Base-by-base conservation (phyloP, 2,888 invertebrate genomes). In the Abscondita cerata region DNA sequence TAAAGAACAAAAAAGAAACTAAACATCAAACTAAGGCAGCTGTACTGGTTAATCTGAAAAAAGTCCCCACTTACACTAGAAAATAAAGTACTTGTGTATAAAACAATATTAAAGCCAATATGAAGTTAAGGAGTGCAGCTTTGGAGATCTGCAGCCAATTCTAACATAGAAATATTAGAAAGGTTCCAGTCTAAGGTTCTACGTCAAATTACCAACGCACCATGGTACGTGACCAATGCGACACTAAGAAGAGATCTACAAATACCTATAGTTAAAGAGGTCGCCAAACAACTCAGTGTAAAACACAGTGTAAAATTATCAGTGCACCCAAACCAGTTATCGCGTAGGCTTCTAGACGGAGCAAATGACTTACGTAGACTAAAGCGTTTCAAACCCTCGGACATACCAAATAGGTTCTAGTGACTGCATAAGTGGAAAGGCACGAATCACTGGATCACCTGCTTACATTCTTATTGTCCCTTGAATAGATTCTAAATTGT, bases 61-160 rank as follows among this genome's bases (percentile, higher is more conserved):
- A 53, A 41, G 25, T 53, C 31, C 11, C 40, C 40, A 33, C 52
- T 53, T 1, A 25, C 52, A 41, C 25, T 36, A 25, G 52, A 53
- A 41, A 53, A 53, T 31, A 53, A 53, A 53, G 3, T 53, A 1
- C 52, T 53, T 25, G 2, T 25, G 25, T 25, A 25, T 25, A 25
- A 25, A 25, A 25, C 6, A 25, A 25, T 25, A 25, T 4, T 25
- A 25, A 25, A 25, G 6, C 6, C 25, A 4, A 25, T 25, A 25
- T 25, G 25, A 6, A 25, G 25, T 25, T 25, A 25, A 4, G 25
- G 25, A 6, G 36, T 36, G 4, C 36, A 36, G 36, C 36, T 12
- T n/a, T n/a, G 25, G 25, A 6, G 36, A 8, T 36, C 36, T 8
- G 36, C 36, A 3, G 46, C 46, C 1, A 36, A 36, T 11, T 36